A percentile compares a stretch with the other conserved stretches of the same genome.
phyloP scores from a whole-genome alignment of 2,797 vertebrate genomes.

The Macrochelys suwanniensis region DNA sequence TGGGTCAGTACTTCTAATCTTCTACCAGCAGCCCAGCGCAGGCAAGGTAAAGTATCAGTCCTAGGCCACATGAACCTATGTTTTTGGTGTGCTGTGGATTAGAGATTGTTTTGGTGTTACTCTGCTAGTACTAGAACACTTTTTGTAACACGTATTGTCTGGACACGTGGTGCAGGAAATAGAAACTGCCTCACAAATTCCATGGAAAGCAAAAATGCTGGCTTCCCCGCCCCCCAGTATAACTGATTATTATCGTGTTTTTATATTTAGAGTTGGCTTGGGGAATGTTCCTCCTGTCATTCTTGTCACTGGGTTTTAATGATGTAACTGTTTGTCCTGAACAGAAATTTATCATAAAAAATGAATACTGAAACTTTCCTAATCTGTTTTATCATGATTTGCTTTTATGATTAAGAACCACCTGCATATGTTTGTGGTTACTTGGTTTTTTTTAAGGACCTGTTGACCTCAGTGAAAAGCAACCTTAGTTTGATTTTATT shows the following conservation, averaged over 20 bases:
- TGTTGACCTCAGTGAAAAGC: slow-evolving; percentile 17
- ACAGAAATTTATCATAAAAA: not conserved
- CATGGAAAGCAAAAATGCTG: not conserved
- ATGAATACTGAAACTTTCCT: not conserved
- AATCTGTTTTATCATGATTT: not conserved
- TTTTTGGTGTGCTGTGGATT: slow-evolving; percentile 52
- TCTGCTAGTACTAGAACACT: not conserved
- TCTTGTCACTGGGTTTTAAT: slow-evolving; percentile 5
- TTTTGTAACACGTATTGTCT: not conserved
- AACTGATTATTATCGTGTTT: not conserved
- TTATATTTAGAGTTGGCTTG: not conserved
- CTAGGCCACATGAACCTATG: not conserved
- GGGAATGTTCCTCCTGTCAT: not conserved
- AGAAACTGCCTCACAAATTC: not conserved
- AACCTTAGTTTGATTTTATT: not conserved
- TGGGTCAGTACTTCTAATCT: slow-evolving; percentile 87
- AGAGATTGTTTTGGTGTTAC: slow-evolving; percentile 25
- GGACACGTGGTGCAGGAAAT: not conserved
- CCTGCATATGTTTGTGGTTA: not conserved
- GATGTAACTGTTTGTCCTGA: not conserved
- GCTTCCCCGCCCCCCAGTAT: not conserved
- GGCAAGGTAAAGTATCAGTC: slow-evolving; percentile 57
- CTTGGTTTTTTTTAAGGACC: not conserved
- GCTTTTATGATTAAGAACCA: not conserved
- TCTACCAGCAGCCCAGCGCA: slow-evolving; percentile 76